Percentiles rank a stretch among this genome's conserved stretches.
These are phyloP conservation scores for Zaprionus taronus DNA, from an alignment of 1,140 invertebrate genomes.

Conservation along the genomic window DNA sequence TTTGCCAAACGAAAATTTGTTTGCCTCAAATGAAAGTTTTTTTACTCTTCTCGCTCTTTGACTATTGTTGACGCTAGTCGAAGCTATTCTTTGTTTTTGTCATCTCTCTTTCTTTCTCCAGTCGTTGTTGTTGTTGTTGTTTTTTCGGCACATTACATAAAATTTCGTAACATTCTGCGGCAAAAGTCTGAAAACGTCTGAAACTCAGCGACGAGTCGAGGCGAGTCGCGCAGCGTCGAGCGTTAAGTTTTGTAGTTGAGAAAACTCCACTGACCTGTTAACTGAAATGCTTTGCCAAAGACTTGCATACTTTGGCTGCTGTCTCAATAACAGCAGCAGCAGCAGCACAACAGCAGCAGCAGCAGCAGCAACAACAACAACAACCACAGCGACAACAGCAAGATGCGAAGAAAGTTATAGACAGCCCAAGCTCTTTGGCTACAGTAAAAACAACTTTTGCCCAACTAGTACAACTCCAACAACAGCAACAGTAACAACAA, in stretches of 20 bases:
- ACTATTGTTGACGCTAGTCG: conserved; percentile 39
- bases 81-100: conserved; percentile 23
- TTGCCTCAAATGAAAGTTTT: conserved; percentile 69
- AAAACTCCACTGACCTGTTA: conserved; percentile 82
- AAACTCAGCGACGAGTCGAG: conserved; percentile 28
- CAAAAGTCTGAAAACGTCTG: conserved; percentile 61
- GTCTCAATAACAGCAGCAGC: conserved; percentile 43
- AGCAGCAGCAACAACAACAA: conserved; percentile 38
- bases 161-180: conserved; percentile 82
- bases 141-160: conserved; percentile 80
- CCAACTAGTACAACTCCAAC: conserved; percentile 58
- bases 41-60: conserved; percentile 11
- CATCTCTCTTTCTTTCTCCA: conserved; percentile 14
- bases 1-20: conserved; percentile 61
- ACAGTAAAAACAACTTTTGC: conserved; percentile 83
- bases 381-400: conserved; percentile 51
- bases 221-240: conserved; percentile 29
- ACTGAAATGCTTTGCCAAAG: conserved; percentile 71
- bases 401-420: conserved; percentile 80
- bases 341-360: conserved; percentile 35
- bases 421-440: conserved; percentile 56
- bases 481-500: conserved; percentile 13
- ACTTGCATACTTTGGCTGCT: conserved; percentile 60
- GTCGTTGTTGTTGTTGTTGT: conserved; percentile 39
- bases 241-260: conserved; percentile 73